A percentile compares a stretch with the other conserved stretches of the same genome.
Conservation (phyloP, 2,888 invertebrate genomes). For the Cerceris ruficornis region DNA sequence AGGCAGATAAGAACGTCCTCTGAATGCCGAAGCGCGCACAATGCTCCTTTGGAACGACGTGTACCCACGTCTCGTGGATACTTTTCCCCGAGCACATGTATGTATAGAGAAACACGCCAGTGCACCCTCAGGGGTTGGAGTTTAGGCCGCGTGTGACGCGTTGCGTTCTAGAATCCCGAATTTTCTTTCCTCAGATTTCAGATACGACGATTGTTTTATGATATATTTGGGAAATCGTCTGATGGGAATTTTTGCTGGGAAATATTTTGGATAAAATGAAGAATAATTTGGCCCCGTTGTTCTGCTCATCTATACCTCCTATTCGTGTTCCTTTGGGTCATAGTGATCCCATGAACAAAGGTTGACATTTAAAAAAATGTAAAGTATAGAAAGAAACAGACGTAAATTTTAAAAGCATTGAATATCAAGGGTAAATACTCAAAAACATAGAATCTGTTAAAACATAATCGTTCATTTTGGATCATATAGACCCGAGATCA, state of each 20-base stretch:
- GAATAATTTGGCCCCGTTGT: too few species aligned
- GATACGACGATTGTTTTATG: constrained; percentile 30
- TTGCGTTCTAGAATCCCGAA: constrained; percentile 24
- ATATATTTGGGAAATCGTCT: too few species aligned
- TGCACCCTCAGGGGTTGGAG: constrained; percentile 34
- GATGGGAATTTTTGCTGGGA: too few species aligned
- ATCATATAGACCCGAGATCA: too few species aligned
- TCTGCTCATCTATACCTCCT: too few species aligned
- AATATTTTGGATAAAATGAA: too few species aligned
- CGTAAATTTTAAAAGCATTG: neutral
- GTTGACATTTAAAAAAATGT: too few species aligned
- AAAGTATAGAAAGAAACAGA: too few species aligned
- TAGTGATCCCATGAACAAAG: too few species aligned
- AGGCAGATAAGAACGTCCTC: constrained; percentile 81
- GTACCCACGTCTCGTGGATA: constrained; percentile 66
- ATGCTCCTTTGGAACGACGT: constrained; percentile 72
- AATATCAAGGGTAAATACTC: neutral
- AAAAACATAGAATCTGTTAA: neutral
- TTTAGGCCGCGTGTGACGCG: constrained; percentile 34
- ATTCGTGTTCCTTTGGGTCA: too few species aligned
- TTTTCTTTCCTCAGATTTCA: constrained; percentile 19
- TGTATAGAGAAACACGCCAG: constrained; percentile 4
- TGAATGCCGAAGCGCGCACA: constrained; percentile 80
- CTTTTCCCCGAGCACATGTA: constrained; percentile 44
- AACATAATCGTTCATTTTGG: neutral